Base-by-base conservation (phyloP, 2,888 invertebrate genomes). In the Copidosoma aretas region DNA sequence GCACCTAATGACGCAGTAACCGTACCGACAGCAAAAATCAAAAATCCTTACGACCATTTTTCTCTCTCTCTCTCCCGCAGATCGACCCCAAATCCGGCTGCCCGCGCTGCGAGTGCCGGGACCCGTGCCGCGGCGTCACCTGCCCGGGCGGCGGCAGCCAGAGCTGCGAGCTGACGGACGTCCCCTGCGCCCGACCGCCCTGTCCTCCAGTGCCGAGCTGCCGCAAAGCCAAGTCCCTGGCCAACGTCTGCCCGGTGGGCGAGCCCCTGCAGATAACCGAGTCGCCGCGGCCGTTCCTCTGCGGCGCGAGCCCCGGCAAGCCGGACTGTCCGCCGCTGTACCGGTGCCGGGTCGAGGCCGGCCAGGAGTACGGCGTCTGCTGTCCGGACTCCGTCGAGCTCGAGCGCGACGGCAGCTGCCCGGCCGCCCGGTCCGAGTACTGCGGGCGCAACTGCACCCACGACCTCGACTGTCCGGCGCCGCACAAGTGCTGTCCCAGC, bases 321-420 rank as follows among this genome's bases (percentile, higher is more conserved):
- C 94, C 94, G 0, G 89, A 89, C 74, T 95, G 94, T 78, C 94
- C 94, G 0, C 92, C 93, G 0, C 86, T 93, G 71, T 93, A 93
- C 82, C 89, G 89, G 77, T 94, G 94, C 80, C 86, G 91, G 68
- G 92, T 94, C 12, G 91, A 93, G 78, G 87, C 87, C 83, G 91
- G 91, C 73, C 92, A 93, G 78, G 94, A 94, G 79, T 94, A 94
- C 78, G 94, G 94, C 0, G 93, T 94, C 17, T 94, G 94, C 80
- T 94, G 94, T 78, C 93, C 94, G 57, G 91, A 91, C 5, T 91
- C 91, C 0, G 79, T 92, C 69, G 89, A 90, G 77, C 88, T 93
- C 61, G 88, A 91, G 77, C 92, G 94, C 80, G 90, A 93, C 0
- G 94, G 94, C 1, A 87, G 89, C 1, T 94, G 94, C 79, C 93